phyloP scores from a whole-genome alignment of 2,797 vertebrate species.

The Amazonetta brasiliensis region DNA sequence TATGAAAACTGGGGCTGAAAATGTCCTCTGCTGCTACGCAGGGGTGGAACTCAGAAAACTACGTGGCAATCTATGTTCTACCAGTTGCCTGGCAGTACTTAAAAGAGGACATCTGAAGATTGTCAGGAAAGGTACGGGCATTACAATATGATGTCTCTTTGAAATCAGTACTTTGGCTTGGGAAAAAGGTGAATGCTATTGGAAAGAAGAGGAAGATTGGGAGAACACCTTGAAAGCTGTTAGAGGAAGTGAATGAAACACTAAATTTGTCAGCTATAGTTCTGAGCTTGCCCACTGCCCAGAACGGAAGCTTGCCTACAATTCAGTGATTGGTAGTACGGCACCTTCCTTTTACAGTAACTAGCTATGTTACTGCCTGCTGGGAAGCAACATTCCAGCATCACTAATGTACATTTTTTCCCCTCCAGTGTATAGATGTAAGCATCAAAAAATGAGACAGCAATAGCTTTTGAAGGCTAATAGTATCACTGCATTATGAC shows the following conservation, averaged over 20 bases:
- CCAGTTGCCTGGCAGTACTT: background rate
- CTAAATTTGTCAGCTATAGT: background rate
- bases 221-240: background rate
- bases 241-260: background rate
- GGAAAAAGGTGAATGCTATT: background rate
- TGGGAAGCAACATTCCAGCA: background rate
- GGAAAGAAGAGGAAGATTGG: background rate
- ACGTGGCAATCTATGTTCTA: background rate
- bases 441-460: background rate
- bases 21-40: too few species aligned
- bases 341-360: background rate
- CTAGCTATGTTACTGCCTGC: background rate
- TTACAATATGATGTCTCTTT: background rate
- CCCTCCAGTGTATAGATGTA: background rate
- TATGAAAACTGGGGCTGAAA: too few species aligned
- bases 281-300: background rate
- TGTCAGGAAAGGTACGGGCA: background rate
- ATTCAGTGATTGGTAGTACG: background rate
- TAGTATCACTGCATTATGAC: background rate
- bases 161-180: background rate
- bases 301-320: background rate
- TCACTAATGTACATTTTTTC: background rate
- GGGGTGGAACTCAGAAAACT: too few species aligned
- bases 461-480: background rate
- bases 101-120: background rate